Percentiles rank a stretch among this genome's conserved stretches.
Conservation (phyloP, 2,113 vertebrate species). For the Actinemys pallida region DNA sequence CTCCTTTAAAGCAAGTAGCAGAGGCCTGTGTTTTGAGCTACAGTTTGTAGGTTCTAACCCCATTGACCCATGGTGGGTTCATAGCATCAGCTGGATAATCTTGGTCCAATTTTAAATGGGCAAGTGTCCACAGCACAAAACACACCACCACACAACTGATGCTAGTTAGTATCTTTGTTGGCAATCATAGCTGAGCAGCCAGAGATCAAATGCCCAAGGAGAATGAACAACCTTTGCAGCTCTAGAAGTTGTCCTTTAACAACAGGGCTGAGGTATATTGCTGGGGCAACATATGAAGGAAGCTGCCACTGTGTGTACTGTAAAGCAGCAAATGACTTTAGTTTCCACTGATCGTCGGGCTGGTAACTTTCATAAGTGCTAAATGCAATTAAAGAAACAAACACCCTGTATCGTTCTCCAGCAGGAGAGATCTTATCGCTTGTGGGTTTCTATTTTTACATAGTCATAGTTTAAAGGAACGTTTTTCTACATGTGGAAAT, state of each 20-base stretch:
- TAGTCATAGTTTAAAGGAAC: constrained; percentile 78
- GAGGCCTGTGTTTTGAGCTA: not conserved
- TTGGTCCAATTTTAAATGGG: not conserved
- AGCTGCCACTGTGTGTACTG: constrained; percentile 31
- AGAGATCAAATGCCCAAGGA: not conserved
- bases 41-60: not conserved
- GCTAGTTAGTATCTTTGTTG: constrained; percentile 38
- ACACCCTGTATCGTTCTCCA: constrained; percentile 66
- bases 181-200: constrained; percentile 39
- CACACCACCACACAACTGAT: constrained; percentile 19
- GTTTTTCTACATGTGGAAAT: constrained; percentile 77
- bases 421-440: constrained; percentile 71
- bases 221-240: constrained; percentile 8
- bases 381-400: constrained; percentile 73
- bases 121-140: constrained; percentile 42
- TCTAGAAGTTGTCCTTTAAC: constrained; percentile 43
- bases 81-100: not conserved
- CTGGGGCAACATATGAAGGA: constrained; percentile 39
- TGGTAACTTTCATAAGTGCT: constrained; percentile 62
- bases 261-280: not conserved
- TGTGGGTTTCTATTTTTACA: constrained; percentile 75
- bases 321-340: constrained; percentile 34
- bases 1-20: not conserved
- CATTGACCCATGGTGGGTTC: not conserved
- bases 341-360: constrained; percentile 20